Evolutionary conservation across 2,797 vertebrate species (phyloP), one percentile per base, ranked within the genome.

Genomic region (Pseudomugil gertrudae): DNA sequence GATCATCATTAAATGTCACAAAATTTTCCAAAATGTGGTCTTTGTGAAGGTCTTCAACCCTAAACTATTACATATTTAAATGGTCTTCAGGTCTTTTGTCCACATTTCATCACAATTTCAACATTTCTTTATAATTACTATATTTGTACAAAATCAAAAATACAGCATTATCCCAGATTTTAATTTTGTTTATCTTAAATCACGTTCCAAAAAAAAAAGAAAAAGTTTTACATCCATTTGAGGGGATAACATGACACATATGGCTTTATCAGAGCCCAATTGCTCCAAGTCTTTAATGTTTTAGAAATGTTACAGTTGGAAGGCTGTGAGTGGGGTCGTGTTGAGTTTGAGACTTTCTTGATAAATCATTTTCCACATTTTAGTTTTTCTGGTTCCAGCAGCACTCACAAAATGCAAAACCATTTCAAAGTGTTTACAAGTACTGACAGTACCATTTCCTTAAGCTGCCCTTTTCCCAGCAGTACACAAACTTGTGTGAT

Each of bases 321-420:
- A 26, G 52, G 63, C 14, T 3, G 17, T 10, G 10, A 36, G 53
- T n/a, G 35, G 35, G 13, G 15, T 48, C 55, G 14, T 3, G 17
- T 56, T 63, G 30, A 63, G 64, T 79, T 61, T 73, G 53, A 52
- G 40, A 45, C 9, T 53, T 38, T 43, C 29, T 29, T 27, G 7
- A 52, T 21, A 29, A 36, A 38, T 17, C 27, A 24, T 9, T 15
- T 24, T 0, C 14, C 17, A 32, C 40, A 6, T 48, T 57, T 95
- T 56, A n/a, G 95, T 92, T 58, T 94, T 95, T 52, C 97, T 96
- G 78, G 92, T 95, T 67, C 30, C 58, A 52, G 95, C 91, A 94
- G 71, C 95, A 94, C 81, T 93, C 86, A 95, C 73, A 96, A 94
- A 2, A 95, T 95, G 70, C 95, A 96, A 92, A 94, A 96, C 91